phyloP scores from a whole-genome alignment of 2,113 vertebrate genomes.

The Seriola quinqueradiata region DNA sequence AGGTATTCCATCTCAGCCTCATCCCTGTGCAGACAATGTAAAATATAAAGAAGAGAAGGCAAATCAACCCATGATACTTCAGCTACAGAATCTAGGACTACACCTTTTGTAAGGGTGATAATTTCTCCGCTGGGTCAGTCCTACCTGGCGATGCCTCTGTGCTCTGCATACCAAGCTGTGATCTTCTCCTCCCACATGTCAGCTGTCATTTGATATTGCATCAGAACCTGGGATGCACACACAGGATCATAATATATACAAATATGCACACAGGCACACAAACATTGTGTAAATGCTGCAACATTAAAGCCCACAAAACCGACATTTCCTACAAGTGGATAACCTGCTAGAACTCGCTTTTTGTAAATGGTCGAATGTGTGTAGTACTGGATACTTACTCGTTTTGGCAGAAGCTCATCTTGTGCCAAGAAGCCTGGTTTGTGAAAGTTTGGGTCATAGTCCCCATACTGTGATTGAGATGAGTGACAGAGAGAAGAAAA shows the following conservation, averaged over 20 bases:
- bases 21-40: conserved; percentile 82
- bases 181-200: conserved; percentile 98
- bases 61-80: conserved; percentile 1
- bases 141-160: conserved; percentile 94
- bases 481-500: background rate
- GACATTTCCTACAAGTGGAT: background rate
- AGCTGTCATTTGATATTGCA: conserved; percentile 95
- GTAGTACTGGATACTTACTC: conserved; percentile 80
- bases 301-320: background rate
- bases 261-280: background rate
- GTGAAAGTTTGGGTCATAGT: conserved; percentile 92
- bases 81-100: background rate
- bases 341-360: background rate
- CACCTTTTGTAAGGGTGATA: background rate
- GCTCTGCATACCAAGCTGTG: conserved; percentile 94
- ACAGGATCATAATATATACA: background rate
- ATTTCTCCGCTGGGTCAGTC: conserved; percentile 10
- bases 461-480: conserved; percentile 86
- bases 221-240: conserved; percentile 86
- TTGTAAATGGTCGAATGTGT: background rate
- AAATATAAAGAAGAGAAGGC: conserved; percentile 4
- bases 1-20: conserved; percentile 96
- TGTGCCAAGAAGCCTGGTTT: conserved; percentile 92
- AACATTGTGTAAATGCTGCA: background rate
- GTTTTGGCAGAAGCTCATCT: conserved; percentile 92